Evolutionary conservation across 2,888 invertebrate species (phyloP).

Genomic region (Microctonus hyperodae): DNA sequence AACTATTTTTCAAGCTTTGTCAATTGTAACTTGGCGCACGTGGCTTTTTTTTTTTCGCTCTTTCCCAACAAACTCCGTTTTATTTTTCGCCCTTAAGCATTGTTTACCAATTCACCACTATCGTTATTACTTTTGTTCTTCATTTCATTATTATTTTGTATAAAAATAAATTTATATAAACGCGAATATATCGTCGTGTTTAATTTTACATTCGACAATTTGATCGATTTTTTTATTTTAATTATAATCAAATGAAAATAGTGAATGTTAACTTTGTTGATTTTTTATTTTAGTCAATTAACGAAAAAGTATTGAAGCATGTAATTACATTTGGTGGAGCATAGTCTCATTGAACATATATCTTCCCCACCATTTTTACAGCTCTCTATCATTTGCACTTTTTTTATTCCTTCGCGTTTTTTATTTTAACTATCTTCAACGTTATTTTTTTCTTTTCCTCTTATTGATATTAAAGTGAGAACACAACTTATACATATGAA

Average conservation of each 20-base stretch:
- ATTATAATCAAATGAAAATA: too few species aligned
- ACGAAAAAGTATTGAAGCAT: constrained; percentile 23
- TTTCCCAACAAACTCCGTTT: background rate
- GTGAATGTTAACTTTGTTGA: background rate
- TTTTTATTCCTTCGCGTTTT: too few species aligned
- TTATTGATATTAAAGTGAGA: constrained; percentile 9
- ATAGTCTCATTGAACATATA: constrained; percentile 12
- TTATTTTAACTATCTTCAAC: constrained; percentile 6
- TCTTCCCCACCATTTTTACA: constrained; percentile 14
- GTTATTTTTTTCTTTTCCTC: background rate
- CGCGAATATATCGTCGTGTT: too few species aligned
- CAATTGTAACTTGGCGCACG: background rate
- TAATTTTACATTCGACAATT: too few species aligned
- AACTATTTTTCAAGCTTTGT: background rate
- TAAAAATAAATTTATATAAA: too few species aligned
- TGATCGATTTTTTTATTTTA: too few species aligned
- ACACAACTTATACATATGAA: constrained; percentile 17
- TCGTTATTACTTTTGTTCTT: too few species aligned
- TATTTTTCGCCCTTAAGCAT: too few species aligned
- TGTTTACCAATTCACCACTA: too few species aligned
- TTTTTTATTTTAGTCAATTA: constrained; percentile 25
- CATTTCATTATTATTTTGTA: too few species aligned
- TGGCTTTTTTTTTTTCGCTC: background rate
- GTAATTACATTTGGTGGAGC: constrained; percentile 33
- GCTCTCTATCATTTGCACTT: too few species aligned